These are phyloP conservation scores for Danionella cerebrum DNA, from an alignment of 2,113 vertebrate genomes.

Conservation along the genomic window DNA sequence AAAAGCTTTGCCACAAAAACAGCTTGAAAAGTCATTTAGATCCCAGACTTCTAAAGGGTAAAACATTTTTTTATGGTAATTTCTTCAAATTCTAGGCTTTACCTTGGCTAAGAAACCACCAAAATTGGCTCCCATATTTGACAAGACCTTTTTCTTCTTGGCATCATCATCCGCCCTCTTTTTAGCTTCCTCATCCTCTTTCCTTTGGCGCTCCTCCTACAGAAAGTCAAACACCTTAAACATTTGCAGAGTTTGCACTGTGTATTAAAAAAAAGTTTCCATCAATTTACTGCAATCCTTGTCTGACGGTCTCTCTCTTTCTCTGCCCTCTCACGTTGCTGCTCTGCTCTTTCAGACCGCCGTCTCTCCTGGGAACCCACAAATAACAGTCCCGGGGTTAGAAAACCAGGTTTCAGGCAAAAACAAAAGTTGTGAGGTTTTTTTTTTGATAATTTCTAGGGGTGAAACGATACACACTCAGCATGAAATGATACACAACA, in stretches of 20 bases:
- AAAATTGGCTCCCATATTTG: conserved; percentile 90
- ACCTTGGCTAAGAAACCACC: conserved; percentile 95
- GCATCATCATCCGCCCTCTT: conserved; percentile 85
- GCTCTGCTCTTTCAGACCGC: conserved; percentile 83
- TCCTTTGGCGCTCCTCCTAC: conserved; percentile 89
- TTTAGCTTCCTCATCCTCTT: conserved; percentile 91
- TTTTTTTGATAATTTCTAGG: no score
- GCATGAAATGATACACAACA: no score
- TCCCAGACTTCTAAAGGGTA: no score
- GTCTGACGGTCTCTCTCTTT: conserved; percentile 90
- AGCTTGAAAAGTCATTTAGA: no score
- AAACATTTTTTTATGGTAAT: background rate
- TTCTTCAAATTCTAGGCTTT: background rate
- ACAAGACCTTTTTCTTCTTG: conserved; percentile 95
- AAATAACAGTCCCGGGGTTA: no score
- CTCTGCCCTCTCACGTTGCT: conserved; percentile 86
- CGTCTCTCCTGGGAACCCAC: conserved; percentile 74
- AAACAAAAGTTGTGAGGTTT: no score
- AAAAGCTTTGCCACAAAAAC: no score
- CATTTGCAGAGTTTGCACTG: no score
- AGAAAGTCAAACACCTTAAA: no score
- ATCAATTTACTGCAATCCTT: conserved; percentile 75
- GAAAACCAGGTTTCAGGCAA: no score
- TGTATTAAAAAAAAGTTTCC: no score
- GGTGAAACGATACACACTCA: no score